These are phyloP conservation scores for Neelides sp. DNA, from an alignment of 1,140 invertebrate genomes.

Conservation along the genomic window DNA sequence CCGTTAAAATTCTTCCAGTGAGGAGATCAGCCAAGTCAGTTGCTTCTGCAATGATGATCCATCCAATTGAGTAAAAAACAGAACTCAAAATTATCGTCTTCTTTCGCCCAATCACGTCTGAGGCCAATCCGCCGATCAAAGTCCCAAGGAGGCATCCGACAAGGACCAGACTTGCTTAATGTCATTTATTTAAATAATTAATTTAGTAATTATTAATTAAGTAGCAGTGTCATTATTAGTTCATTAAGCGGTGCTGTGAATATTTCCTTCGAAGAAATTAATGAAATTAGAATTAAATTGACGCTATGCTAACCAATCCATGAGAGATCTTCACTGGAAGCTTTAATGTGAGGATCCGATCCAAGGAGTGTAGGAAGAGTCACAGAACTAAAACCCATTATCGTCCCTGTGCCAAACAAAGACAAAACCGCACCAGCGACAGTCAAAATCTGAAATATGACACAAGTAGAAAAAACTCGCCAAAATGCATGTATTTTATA, in stretches of 20 bases:
- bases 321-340: conserved; percentile 17
- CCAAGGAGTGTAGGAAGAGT: conserved; percentile 21
- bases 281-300: neutral
- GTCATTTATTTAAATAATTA: too few relatives aligned
- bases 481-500: too few relatives aligned
- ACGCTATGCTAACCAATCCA: conserved; percentile 26
- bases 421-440: conserved; percentile 25
- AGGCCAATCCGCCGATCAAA: conserved; percentile 20
- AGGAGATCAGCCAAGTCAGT: conserved; percentile 18
- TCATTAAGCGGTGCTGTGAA: too few relatives aligned
- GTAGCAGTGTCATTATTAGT: too few relatives aligned
- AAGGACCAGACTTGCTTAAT: conserved; percentile 23
- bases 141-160: conserved; percentile 27
- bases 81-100: conserved; percentile 27
- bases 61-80: conserved; percentile 22
- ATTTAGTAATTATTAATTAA: too few relatives aligned
- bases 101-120: conserved; percentile 25
- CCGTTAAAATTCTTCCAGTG: conserved; percentile 25
- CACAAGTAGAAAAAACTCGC: too few relatives aligned
- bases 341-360: conserved; percentile 18
- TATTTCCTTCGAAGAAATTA: neutral
- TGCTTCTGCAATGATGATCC: conserved; percentile 25
- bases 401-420: conserved; percentile 27
- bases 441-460: conserved; percentile 21
- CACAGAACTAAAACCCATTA: conserved; percentile 27